Evolutionary conservation across 2,797 vertebrate species (phyloP).

Genomic region (Sebastes cheni): DNA sequence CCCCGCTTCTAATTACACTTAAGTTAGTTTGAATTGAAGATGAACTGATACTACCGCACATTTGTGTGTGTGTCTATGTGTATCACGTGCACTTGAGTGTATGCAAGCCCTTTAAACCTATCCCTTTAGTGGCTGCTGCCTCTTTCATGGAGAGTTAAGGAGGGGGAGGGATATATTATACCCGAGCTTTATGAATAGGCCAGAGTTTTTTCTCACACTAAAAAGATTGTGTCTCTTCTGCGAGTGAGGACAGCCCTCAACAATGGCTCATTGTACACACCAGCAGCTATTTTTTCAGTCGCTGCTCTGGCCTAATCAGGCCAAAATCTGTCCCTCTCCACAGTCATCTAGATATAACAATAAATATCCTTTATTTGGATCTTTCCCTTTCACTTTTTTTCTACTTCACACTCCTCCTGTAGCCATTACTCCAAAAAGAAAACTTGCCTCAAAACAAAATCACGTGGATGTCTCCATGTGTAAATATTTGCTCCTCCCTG

Average conservation of each 20-base stretch:
- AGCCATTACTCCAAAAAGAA: neutral
- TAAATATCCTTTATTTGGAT: neutral
- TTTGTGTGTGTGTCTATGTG: conserved; percentile 9
- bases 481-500: conserved; percentile 12
- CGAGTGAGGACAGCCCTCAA: conserved; percentile 67
- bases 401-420: neutral
- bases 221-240: conserved; percentile 70
- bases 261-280: conserved; percentile 81
- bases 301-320: conserved; percentile 49
- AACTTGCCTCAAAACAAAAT: conserved; percentile 6
- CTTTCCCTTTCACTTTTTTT: conserved; percentile 8
- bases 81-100: conserved; percentile 24
- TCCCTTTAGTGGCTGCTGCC: conserved; percentile 33
- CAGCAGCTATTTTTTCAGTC: conserved; percentile 57
- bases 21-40: neutral
- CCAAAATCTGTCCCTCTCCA: conserved; percentile 12
- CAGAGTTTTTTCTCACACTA: conserved; percentile 75
- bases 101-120: conserved; percentile 53
- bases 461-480: neutral
- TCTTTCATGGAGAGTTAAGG: conserved; percentile 49
- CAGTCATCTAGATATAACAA: conserved; percentile 2
- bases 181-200: conserved; percentile 78
- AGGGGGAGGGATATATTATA: conserved; percentile 66
- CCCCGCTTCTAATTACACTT: neutral
- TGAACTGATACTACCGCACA: conserved; percentile 7